Evolutionary conservation across 2,113 vertebrate species (phyloP).

Genomic region (Eubucco bourcierii): DNA sequence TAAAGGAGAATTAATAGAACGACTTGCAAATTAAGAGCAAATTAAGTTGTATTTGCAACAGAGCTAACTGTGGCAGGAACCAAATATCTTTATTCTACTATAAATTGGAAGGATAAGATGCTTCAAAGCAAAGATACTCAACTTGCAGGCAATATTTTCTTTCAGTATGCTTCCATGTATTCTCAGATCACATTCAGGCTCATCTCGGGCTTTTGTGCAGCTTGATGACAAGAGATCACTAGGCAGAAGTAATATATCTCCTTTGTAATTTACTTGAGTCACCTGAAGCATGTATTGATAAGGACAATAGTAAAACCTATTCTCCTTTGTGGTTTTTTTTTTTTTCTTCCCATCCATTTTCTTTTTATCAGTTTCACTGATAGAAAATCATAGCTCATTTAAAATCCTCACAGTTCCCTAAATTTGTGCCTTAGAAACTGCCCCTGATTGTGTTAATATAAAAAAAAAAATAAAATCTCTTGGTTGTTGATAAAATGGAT

Average conservation of each 20-base stretch:
- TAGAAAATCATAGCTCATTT: background rate
- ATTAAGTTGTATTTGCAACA: background rate
- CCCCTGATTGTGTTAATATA: background rate
- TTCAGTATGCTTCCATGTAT: background rate
- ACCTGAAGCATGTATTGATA: background rate
- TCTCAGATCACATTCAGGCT: background rate
- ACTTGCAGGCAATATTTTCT: background rate
- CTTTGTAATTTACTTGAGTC: background rate
- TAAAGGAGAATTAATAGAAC: background rate
- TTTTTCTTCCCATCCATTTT: conserved; percentile 5
- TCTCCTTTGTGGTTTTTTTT: background rate
- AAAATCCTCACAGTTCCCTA: background rate
- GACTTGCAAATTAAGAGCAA: background rate
- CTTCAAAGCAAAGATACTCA: background rate
- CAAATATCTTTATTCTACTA: background rate
- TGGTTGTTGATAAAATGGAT: background rate
- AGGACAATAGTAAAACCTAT: background rate
- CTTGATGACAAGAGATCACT: background rate
- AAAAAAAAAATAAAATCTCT: background rate
- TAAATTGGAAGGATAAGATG: background rate
- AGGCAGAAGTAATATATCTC: background rate
- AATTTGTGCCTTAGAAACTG: background rate
- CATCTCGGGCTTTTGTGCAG: background rate
- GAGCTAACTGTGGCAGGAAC: background rate
- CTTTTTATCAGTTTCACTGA: background rate